Percentiles rank a stretch among this genome's conserved stretches.
Conservation (phyloP, 2,797 vertebrate species). For the Trachops cirrhosus region DNA sequence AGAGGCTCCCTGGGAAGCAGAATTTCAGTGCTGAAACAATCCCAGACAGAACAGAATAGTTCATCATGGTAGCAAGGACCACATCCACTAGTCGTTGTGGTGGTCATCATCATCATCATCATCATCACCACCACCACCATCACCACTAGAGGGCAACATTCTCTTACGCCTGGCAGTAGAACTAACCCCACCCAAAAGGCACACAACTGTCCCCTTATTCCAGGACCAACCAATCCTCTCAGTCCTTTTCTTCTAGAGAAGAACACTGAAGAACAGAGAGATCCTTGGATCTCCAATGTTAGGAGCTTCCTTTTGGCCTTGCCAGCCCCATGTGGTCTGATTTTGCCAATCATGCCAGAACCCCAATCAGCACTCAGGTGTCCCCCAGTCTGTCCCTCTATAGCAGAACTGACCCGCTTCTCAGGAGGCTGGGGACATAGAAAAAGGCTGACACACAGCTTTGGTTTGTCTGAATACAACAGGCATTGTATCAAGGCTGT, state of each 20-base stretch:
- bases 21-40: conserved; percentile 5
- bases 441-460: neutral
- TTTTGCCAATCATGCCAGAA: neutral
- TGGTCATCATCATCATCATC: neutral
- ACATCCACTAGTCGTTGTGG: neutral
- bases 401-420: conserved; percentile 20
- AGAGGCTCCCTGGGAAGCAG: neutral
- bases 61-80: neutral
- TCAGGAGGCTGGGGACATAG: neutral
- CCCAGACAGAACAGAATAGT: neutral
- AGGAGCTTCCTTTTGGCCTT: conserved; percentile 19
- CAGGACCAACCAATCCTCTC: neutral
- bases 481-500: neutral
- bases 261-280: neutral
- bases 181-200: neutral
- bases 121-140: neutral
- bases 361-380: neutral
- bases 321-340: neutral
- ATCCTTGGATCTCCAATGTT: neutral
- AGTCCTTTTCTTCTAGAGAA: neutral
- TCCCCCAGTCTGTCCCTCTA: neutral
- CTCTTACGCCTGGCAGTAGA: conserved; percentile 47
- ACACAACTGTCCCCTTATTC: neutral
- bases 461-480: conserved; percentile 32
- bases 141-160: conserved; percentile 70